Evolutionary conservation across 1,140 invertebrate species (phyloP).

Genomic region (Tetramorium alpestre): DNA sequence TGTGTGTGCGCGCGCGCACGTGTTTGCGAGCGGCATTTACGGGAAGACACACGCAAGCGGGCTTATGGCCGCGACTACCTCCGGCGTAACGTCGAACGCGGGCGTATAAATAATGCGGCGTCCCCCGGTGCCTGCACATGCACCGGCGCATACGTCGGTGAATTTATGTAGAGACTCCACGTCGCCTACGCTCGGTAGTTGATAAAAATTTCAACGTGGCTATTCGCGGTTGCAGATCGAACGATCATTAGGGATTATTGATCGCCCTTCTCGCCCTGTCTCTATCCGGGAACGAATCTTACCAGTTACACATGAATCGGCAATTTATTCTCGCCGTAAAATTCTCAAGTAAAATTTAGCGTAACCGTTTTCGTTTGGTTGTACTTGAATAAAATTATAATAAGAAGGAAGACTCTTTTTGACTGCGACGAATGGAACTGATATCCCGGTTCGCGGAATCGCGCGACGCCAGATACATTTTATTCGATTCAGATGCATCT

Average conservation of each 20-base stretch:
- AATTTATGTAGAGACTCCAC: slow-evolving; percentile 52
- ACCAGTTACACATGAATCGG: neutral
- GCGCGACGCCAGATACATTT: slow-evolving; percentile 4
- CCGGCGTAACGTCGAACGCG: slow-evolving; percentile 58
- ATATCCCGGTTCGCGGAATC: neutral
- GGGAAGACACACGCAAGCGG: slow-evolving; percentile 22
- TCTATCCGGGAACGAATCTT: neutral
- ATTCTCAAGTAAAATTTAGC: slow-evolving; percentile 9
- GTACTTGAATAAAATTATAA: neutral
- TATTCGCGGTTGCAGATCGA: slow-evolving; percentile 53
- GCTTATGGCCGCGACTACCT: slow-evolving; percentile 38
- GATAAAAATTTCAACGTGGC: slow-evolving; percentile 67
- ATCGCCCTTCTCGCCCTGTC: neutral
- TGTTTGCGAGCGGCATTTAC: slow-evolving; percentile 10
- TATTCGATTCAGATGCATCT: slow-evolving; percentile 34
- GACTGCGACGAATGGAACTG: slow-evolving; percentile 4
- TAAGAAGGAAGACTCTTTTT: neutral
- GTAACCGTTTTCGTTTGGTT: neutral
- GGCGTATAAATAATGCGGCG: slow-evolving; percentile 69
- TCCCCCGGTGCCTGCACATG: slow-evolving; percentile 12
- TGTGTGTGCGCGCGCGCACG: neutral
- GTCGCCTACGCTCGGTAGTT: slow-evolving; percentile 43
- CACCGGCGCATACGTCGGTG: slow-evolving; percentile 18
- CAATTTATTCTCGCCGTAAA: neutral
- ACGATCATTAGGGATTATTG: slow-evolving; percentile 64